Evolutionary conservation across 2,113 vertebrate species (phyloP).

Genomic region (Girardinichthys multiradiatus): DNA sequence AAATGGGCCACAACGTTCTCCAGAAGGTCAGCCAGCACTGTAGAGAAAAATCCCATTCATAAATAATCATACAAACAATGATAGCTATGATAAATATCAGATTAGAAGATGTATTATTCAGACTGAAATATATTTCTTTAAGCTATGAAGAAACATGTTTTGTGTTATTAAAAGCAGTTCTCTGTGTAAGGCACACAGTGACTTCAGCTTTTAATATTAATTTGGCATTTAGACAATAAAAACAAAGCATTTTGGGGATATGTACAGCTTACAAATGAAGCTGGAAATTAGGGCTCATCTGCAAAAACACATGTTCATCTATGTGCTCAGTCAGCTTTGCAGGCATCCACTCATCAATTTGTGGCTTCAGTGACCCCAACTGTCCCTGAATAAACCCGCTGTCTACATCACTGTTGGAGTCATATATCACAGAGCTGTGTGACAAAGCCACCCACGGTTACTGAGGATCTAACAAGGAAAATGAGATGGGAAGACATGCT

Average conservation of each 20-base stretch:
- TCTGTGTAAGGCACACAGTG: constrained; percentile 4
- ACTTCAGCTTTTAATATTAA: background rate
- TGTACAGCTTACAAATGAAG: constrained; percentile 6
- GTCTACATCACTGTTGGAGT: constrained; percentile 17
- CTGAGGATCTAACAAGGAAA: constrained; percentile 14
- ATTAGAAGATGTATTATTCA: constrained; percentile 11
- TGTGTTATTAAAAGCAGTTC: background rate
- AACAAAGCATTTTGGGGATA: background rate
- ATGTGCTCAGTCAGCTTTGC: background rate
- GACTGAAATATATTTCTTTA: background rate
- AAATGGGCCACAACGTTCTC: constrained; percentile 85
- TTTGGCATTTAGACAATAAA: background rate
- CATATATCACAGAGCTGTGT: background rate
- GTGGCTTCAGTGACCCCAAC: constrained; percentile 7
- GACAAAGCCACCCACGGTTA: constrained; percentile 20
- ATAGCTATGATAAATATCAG: background rate
- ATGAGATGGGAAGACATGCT: background rate
- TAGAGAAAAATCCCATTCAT: constrained; percentile 30
- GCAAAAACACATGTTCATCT: background rate
- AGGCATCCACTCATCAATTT: constrained; percentile 8
- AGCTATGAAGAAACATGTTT: background rate
- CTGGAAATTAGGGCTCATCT: background rate
- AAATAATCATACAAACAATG: background rate
- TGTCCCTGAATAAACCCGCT: constrained; percentile 10
- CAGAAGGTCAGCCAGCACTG: constrained; percentile 89